Evolutionary conservation across 1,140 invertebrate species (phyloP).

Genomic region (Aphis gossypii): DNA sequence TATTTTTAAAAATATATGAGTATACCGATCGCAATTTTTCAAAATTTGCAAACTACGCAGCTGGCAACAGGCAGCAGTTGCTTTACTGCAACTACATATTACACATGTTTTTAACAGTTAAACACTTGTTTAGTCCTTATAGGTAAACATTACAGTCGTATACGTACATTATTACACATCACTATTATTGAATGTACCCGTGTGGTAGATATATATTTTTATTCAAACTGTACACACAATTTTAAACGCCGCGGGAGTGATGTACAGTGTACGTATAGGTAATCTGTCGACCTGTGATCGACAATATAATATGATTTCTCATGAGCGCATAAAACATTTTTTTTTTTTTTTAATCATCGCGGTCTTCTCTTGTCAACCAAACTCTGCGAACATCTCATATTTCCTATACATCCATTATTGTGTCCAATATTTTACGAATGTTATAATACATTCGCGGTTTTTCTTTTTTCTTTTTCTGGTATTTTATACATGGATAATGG

Average conservation of each 20-base stretch:
- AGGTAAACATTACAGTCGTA: neutral
- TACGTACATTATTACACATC: neutral
- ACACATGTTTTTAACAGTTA: neutral
- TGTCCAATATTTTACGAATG: neutral
- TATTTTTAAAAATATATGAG: neutral
- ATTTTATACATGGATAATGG: neutral
- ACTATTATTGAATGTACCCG: neutral
- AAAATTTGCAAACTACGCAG: neutral
- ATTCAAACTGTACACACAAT: neutral
- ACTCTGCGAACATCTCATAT: neutral
- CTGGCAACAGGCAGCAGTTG: neutral
- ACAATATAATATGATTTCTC: neutral
- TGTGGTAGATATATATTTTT: neutral
- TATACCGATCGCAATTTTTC: neutral
- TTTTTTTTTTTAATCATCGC: conserved; percentile 1
- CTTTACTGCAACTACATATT: neutral
- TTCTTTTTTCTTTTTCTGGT: neutral
- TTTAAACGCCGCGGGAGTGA: neutral
- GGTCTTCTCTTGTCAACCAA: neutral
- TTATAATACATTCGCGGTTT: neutral
- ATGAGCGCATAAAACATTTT: neutral
- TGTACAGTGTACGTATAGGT: neutral
- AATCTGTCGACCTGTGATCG: neutral
- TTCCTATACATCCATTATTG: neutral
- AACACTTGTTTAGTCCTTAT: neutral